Percentiles rank a stretch among this genome's conserved stretches.
Evolutionary conservation across 2,888 invertebrate genomes (phyloP).

Genomic region (Philonicus albiceps): DNA sequence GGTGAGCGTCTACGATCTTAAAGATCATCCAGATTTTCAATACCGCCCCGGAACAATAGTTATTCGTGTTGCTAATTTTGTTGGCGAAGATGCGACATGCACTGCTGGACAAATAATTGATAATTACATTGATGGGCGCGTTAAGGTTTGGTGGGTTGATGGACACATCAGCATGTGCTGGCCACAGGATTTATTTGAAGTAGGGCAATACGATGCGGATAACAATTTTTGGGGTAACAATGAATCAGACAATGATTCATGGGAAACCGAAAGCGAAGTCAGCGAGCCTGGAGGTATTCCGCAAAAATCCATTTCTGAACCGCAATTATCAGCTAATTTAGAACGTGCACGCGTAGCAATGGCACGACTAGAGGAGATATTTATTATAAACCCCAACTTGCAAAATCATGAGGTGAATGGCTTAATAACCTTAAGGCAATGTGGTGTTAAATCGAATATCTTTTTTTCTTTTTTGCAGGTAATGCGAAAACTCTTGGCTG

Average conservation of each 20-base stretch:
- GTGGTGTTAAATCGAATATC: neutral
- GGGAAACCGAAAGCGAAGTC: conserved; percentile 82
- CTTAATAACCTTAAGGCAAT: neutral
- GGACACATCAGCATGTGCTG: conserved; percentile 86
- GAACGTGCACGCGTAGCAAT: conserved; percentile 79
- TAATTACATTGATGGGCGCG: conserved; percentile 84
- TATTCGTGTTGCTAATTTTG: conserved; percentile 82
- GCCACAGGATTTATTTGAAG: conserved; percentile 90
- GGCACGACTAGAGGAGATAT: conserved; percentile 79
- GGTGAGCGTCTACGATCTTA: conserved; percentile 93
- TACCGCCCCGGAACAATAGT: conserved; percentile 93
- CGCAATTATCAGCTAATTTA: conserved; percentile 77
- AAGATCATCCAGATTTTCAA: conserved; percentile 93
- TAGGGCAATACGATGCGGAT: conserved; percentile 78
- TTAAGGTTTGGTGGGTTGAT: conserved; percentile 93
- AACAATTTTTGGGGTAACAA: conserved; percentile 78
- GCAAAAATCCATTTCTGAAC: conserved; percentile 65
- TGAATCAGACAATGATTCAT: conserved; percentile 75
- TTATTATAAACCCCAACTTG: conserved; percentile 76
- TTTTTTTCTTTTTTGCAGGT: conserved; percentile 62
- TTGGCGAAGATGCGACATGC: conserved; percentile 74
- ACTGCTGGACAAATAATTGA: conserved; percentile 91
- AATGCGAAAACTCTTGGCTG: conserved; percentile 79
- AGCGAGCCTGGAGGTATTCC: conserved; percentile 57
- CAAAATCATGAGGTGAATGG: conserved; percentile 73